Evolutionary conservation across 1,140 invertebrate genomes (phyloP), one percentile per base, ranked within the genome.

Genomic region (Ganaspis sp.): DNA sequence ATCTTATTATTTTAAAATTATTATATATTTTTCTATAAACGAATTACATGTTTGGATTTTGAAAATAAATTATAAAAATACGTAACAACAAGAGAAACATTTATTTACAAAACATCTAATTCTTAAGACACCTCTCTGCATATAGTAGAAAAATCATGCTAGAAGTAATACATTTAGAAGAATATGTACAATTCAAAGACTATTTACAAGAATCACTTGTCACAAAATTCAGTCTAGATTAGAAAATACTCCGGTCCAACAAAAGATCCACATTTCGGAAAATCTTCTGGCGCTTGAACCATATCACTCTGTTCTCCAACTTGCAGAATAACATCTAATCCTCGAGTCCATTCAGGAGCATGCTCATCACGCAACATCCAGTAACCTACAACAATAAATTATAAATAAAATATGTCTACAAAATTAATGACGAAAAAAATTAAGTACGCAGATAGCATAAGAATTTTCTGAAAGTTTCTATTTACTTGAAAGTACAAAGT

Each of bases 331-430:
- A 93, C 90, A 40, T 90, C 87, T 82, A 94, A 88, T n/a, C 93
- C 93, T 11, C 90, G 88, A 0, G 92, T 89, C 83, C 92, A 92
- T 70, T 93, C 91, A 0, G 86, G 81, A 1, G 92, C 90, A 64
- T 93, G 91, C 84, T 95, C 94, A 83, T 95, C 94, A 74, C 94
- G 92, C 76, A 95, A 89, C 87, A 95, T 92, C 95, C 95, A 95
- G 80, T 94, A 95, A 11, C 95, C 95, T 94, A 54, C 73, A 69
- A 49, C 75, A 19, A 75, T 70, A 29, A 58, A 17, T 58, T 37
- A 19, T 58, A 69, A 49, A 17, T 0, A 69, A 54, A 37, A 69
- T 75, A n/a, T 74, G 45, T 73, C 29, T 0, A 53, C 38, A 29
- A 38, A 73, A 69, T 38, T 34, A 38, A 69, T 5, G 40, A 21